phyloP scores from a whole-genome alignment of 2,113 vertebrate species.

The Periophthalmodon schlosseri region DNA sequence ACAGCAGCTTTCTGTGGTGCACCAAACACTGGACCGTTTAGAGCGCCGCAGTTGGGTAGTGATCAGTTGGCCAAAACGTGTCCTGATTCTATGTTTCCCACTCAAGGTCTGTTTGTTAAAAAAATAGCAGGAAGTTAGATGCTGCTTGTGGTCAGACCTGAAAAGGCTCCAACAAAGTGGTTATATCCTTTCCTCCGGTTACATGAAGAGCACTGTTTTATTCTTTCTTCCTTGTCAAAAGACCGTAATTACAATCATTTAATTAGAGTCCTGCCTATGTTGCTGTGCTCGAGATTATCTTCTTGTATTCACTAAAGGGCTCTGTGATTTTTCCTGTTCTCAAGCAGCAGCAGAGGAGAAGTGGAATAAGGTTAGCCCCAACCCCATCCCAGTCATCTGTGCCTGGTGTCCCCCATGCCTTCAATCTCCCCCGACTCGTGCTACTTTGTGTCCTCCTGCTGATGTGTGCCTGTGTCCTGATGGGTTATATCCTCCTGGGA shows the following conservation, averaged over 20 bases:
- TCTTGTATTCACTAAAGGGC: too few species aligned
- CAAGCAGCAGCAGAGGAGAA: too few species aligned
- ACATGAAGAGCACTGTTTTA: background rate
- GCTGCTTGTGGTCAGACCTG: conserved; percentile 9
- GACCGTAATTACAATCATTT: background rate
- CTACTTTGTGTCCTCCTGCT: too few species aligned
- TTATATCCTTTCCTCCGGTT: too few species aligned
- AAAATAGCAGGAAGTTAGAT: background rate
- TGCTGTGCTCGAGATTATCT: too few species aligned
- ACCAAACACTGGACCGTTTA: conserved; percentile 46
- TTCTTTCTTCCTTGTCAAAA: background rate
- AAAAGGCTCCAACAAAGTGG: background rate
- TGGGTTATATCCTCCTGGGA: too few species aligned
- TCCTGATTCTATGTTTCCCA: conserved; percentile 43
- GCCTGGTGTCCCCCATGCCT: too few species aligned
- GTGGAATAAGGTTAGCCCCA: too few species aligned
- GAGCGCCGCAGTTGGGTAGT: conserved; percentile 44
- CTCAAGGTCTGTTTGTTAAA: conserved; percentile 5
- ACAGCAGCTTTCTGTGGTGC: conserved; percentile 39
- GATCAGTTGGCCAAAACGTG: conserved; percentile 41
- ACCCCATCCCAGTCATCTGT: too few species aligned
- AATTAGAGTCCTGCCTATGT: background rate
- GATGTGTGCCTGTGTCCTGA: too few species aligned
- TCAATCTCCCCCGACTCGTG: too few species aligned
- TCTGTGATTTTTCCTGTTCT: too few species aligned